Base-by-base conservation (phyloP, 2,113 vertebrate species). In the Tauraco erythrolophus region DNA sequence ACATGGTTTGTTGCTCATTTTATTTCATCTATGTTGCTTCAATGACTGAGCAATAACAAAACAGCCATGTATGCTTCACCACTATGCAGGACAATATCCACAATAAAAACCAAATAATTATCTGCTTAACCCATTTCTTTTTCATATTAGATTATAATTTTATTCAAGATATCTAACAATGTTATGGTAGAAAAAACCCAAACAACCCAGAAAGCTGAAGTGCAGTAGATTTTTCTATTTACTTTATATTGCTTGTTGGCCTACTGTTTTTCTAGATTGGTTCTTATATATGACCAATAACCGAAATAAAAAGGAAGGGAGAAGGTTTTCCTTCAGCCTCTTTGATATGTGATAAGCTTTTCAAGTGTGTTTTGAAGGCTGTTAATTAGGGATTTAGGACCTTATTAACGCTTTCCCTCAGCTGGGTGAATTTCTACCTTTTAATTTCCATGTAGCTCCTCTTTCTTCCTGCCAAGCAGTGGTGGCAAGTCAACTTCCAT, bases 1-100 rank as follows among this genome's bases (percentile, higher is more conserved):
- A 95, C 91, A 95, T 94, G 97, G 94, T 87, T 97, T 97, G 91
- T 84, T 96, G 95, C 94, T 94, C 84, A 25, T 92, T 96, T 89
- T 97, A 94, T 95, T 91, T 95, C 92, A 60, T 92, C 80, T 86
- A 77, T 51, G 65, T 94, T 95, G 91, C 86, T 92, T 94, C 95
- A 72, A 53, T 94, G 95, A 82, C 69, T 96, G 80, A 92, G 70
- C 91, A 95, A 33, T 96, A 95, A 89, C 65, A 81, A 94, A 94
- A 87, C 65, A 95, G 22, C 43, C 22, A 19, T 66, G 46, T 72
- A 51, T 31, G 33, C 27, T 86, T 39, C 33, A 37, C 51, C 19
- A 23, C 71, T 51, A n/a, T 0, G 1, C 24, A 86, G 39, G 45
- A 86, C 64, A 87, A 45, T 82, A 94, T 72, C 43, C 43, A 84